Base-by-base conservation (phyloP, 2,888 invertebrate genomes). In the Cataglyphis altisquamis region DNA sequence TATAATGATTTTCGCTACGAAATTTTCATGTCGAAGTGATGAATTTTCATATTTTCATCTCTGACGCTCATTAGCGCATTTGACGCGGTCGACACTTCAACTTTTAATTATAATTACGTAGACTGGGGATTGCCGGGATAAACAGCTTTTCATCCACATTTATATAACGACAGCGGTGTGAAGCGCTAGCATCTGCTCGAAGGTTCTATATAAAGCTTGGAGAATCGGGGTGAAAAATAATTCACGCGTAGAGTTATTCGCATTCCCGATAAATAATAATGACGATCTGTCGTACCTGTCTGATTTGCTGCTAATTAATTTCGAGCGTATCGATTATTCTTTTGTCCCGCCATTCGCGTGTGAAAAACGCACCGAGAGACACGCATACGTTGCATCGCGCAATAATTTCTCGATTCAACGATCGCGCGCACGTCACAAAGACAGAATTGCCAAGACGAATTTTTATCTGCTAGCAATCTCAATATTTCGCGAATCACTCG, bases 301-400 rank as follows among this genome's bases (percentile, higher is more conserved):
- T 9, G 48, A 64, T 52, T 8, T 12, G 45, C 52, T 45, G 63
- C 82, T 89, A 87, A 87, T 89, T 90, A 86, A 88, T 90, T 86
- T 83, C 63, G 25, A 64, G 48, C 70, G 72, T 77, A 82, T 90
- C 87, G 84, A 88, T 89, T 82, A 86, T 88, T 88, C 86, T 83
- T 86, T 87, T 90, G 83, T 86, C 36, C 25, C 3, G 48, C 32
- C 66, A 6, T 12, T 32, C 39, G 9, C 25, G 2, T 4, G 8
- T 21, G 15, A 45, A 18, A 4, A 21, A 10, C 25, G 6, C 1
- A 39, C 18, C n/a, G 12, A 48, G 9, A n/a, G 18, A 15, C 9
- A 3, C 9, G 36, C 36, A 36, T 6, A 55, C 12, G 36, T 75
- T 15, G 32, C 52, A 9, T 45, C n/a, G 9, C 25, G 21, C 29